These are phyloP conservation scores for Psittacula echo DNA, from an alignment of 2,797 vertebrate species.

Conservation along the genomic window DNA sequence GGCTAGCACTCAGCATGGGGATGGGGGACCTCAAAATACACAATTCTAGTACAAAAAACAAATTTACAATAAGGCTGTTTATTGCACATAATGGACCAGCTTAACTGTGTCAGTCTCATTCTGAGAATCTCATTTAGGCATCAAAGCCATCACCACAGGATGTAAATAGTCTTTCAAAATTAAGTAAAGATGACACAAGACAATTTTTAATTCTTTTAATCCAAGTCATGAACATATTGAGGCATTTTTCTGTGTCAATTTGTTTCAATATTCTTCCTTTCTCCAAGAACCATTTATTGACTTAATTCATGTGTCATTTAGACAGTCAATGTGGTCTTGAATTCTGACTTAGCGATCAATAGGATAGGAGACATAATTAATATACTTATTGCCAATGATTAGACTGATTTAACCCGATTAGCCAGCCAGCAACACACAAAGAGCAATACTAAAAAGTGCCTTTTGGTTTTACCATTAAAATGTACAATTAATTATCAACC, in stretches of 20 bases:
- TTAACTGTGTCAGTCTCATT: neutral
- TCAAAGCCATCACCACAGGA: neutral
- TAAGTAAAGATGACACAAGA: constrained; percentile 6
- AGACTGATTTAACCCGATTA: neutral
- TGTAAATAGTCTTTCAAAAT: constrained; percentile 3
- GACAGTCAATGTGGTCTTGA: neutral
- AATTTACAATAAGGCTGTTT: neutral
- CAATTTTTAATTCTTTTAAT: neutral
- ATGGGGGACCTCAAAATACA: neutral
- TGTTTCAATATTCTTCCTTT: constrained; percentile 13
- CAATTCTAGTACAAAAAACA: neutral
- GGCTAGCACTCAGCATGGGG: neutral
- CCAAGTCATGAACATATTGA: neutral
- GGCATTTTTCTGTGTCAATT: neutral
- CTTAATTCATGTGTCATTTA: neutral
- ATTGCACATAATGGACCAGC: neutral
- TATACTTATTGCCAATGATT: neutral
- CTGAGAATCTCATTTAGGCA: neutral
- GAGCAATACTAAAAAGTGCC: neutral
- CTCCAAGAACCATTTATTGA: neutral
- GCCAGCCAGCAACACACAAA: neutral
- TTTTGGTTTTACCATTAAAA: neutral
- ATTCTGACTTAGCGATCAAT: constrained; percentile 20
- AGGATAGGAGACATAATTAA: neutral
- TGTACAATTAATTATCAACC: neutral